phyloP scores from a whole-genome alignment of 2,113 vertebrate genomes.

The Pao palembangensis region DNA sequence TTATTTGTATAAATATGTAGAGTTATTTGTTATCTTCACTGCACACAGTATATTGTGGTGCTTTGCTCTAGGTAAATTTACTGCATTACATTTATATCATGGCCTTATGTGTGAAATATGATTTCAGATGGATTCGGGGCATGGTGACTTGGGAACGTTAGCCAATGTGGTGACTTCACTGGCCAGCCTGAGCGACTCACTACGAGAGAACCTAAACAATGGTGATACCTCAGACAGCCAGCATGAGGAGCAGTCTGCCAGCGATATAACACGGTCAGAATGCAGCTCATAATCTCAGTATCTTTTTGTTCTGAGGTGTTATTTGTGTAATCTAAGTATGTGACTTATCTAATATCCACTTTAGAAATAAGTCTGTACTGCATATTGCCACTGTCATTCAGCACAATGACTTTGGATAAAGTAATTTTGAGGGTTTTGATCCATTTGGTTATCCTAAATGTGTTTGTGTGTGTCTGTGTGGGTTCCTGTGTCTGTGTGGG shows the following conservation, averaged over 20 bases:
- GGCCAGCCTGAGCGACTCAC: conserved; percentile 83
- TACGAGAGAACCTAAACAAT: conserved; percentile 86
- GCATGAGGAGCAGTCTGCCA: conserved; percentile 88
- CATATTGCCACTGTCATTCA: too few species aligned
- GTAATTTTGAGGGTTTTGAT: neutral
- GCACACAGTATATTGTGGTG: neutral
- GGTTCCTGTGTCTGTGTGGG: conserved; percentile 22
- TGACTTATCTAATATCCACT: too few species aligned
- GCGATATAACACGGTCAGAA: conserved; percentile 90
- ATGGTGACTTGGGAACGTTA: conserved; percentile 91
- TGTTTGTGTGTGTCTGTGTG: conserved; percentile 6
- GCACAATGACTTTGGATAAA: too few species aligned
- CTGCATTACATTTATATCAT: neutral
- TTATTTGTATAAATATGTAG: neutral
- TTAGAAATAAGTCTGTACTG: too few species aligned
- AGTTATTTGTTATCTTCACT: neutral
- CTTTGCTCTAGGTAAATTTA: neutral
- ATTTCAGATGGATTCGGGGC: conserved; percentile 84
- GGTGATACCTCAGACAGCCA: conserved; percentile 85
- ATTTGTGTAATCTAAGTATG: too few species aligned
- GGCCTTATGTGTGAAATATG: neutral
- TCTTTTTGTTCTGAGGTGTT: neutral
- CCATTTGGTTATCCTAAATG: neutral
- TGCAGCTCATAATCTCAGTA: neutral
- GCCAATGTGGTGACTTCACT: conserved; percentile 97